Evolutionary conservation across 2,113 vertebrate species (phyloP).

Genomic region (Melanotaenia duboulayi): DNA sequence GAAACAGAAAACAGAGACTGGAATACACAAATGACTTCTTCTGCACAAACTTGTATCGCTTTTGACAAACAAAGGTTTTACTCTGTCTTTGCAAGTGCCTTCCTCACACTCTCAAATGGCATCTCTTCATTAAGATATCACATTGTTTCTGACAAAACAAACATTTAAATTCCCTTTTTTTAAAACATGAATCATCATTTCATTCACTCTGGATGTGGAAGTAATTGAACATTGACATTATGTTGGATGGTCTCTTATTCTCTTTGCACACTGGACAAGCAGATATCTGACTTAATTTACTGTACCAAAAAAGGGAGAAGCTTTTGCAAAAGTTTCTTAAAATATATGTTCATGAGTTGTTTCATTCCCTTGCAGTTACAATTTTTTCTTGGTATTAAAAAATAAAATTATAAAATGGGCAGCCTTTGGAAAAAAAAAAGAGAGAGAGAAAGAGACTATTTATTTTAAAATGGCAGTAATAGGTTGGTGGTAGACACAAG

Average conservation of each 20-base stretch:
- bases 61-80: slow-evolving; percentile 41
- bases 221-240: slow-evolving; percentile 53
- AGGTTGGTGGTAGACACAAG: slow-evolving; percentile 82
- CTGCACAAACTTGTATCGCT: slow-evolving; percentile 52
- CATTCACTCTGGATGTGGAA: slow-evolving; percentile 57
- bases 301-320: slow-evolving; percentile 65
- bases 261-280: slow-evolving; percentile 61
- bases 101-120: slow-evolving; percentile 42
- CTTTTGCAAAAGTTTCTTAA: slow-evolving; percentile 77
- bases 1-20: slow-evolving; percentile 71
- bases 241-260: slow-evolving; percentile 56
- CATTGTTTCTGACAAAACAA: slow-evolving; percentile 66
- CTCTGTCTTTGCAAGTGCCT: slow-evolving; percentile 44
- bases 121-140: slow-evolving; percentile 49
- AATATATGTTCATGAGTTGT: slow-evolving; percentile 78
- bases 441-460: slow-evolving; percentile 76
- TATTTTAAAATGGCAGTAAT: slow-evolving; percentile 84
- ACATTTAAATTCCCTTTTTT: slow-evolving; percentile 70
- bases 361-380: slow-evolving; percentile 76
- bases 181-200: slow-evolving; percentile 53
- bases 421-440: slow-evolving; percentile 84
- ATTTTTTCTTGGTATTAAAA: slow-evolving; percentile 80
- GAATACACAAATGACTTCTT: slow-evolving; percentile 66
- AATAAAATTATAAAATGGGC: slow-evolving; percentile 83
- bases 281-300: slow-evolving; percentile 61